Evolutionary conservation across 2,797 vertebrate species (phyloP).

Genomic region (Phrynocephalus forsythii): DNA sequence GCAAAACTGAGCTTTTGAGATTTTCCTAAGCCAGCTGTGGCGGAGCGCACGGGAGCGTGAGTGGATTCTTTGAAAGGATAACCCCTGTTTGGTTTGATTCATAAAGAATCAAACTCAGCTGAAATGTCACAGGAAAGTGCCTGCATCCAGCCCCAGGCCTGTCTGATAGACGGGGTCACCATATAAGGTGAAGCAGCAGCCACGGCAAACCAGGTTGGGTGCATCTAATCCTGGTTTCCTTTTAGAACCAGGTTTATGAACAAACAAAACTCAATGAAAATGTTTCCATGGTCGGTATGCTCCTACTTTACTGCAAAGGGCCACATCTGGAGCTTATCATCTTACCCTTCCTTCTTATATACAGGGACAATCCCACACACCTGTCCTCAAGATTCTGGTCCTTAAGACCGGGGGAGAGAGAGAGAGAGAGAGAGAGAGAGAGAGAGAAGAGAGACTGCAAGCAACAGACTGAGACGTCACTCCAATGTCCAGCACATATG

Average conservation of each 20-base stretch:
- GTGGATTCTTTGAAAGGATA: conserved; percentile 49
- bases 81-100: conserved; percentile 60
- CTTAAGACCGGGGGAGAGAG: too few species aligned
- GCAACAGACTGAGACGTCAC: too few species aligned
- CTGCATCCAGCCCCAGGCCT: conserved; percentile 56
- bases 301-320: too few species aligned
- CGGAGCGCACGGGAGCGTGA: conserved; percentile 36
- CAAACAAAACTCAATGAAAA: too few species aligned
- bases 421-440: too few species aligned
- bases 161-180: conserved; percentile 49
- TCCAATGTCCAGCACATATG: too few species aligned
- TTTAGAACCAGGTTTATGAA: conserved; percentile 22
- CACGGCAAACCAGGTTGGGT: conserved; percentile 59
- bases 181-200: conserved; percentile 20
- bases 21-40: conserved; percentile 21
- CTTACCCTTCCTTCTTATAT: too few species aligned
- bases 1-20: conserved; percentile 9
- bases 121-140: conserved; percentile 59
- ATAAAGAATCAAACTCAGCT: conserved; percentile 60
- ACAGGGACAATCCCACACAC: too few species aligned
- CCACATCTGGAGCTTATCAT: too few species aligned
- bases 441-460: too few species aligned
- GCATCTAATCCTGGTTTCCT: conserved; percentile 46
- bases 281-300: too few species aligned
- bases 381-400: too few species aligned